These are phyloP conservation scores for Andrena cerasifolii DNA, from an alignment of 1,140 invertebrate genomes.

Conservation along the genomic window DNA sequence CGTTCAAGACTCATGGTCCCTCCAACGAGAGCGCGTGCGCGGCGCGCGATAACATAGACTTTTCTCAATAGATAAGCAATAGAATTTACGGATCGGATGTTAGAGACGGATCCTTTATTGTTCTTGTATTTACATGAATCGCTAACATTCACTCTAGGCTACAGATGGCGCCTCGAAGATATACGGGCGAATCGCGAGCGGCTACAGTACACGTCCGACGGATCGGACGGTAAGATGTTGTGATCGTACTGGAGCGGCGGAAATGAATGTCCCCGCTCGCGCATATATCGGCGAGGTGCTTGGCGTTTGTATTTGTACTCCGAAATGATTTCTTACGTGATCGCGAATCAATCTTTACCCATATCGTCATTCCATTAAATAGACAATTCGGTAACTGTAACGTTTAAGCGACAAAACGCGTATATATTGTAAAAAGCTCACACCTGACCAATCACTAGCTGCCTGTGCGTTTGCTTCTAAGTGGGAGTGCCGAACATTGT, in stretches of 20 bases:
- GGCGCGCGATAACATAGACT: slow-evolving; percentile 40
- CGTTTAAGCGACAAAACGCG: slow-evolving; percentile 15
- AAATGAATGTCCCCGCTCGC: slow-evolving; percentile 25
- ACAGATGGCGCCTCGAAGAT: slow-evolving; percentile 15
- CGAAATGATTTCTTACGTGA: slow-evolving; percentile 47
- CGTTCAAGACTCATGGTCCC: slow-evolving; percentile 73
- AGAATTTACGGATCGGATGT: slow-evolving; percentile 47
- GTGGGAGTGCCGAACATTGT: slow-evolving; percentile 60
- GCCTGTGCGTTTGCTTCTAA: slow-evolving; percentile 76
- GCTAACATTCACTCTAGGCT: slow-evolving; percentile 38
- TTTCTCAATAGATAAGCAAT: slow-evolving; percentile 57
- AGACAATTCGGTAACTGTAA: slow-evolving; percentile 46
- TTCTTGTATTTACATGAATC: slow-evolving; percentile 54
- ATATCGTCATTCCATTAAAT: slow-evolving; percentile 69
- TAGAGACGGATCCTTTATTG: slow-evolving; percentile 60
- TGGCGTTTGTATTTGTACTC: slow-evolving; percentile 31
- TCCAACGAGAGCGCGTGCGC: slow-evolving; percentile 68
- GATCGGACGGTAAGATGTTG: slow-evolving; percentile 5
- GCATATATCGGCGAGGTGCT: slow-evolving; percentile 8
- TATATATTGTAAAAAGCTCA: slow-evolving; percentile 71
- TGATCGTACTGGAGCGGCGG: background rate
- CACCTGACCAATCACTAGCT: slow-evolving; percentile 80
- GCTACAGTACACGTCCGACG: background rate
- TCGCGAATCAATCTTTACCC: slow-evolving; percentile 59
- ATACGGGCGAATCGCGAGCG: slow-evolving; percentile 1